A percentile compares a stretch with the other conserved stretches of the same genome.
Conservation (phyloP, 2,888 invertebrate species). For the Hofmannophila pseudospretella region DNA sequence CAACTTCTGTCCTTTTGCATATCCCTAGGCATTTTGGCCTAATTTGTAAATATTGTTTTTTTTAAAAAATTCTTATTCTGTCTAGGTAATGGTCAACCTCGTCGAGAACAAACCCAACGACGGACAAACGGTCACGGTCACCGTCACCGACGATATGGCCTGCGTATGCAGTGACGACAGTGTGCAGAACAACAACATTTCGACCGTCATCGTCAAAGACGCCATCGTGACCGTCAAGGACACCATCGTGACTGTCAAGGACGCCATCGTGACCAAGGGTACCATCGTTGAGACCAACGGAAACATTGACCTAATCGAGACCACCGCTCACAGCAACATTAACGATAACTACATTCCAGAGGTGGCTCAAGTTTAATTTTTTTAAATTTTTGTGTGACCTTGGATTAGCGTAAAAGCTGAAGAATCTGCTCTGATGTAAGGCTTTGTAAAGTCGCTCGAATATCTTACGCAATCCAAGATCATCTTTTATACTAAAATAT, state of each 20-base stretch:
- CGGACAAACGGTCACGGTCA: constrained; percentile 22
- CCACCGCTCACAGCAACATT: constrained; percentile 12
- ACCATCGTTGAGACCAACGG: constrained; percentile 47
- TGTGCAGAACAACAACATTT: constrained; percentile 36
- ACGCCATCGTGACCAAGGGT: constrained; percentile 2
- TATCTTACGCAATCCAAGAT: too few species aligned
- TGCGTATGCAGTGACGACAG: constrained; percentile 23
- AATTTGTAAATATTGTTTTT: too few species aligned
- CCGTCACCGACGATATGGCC: constrained; percentile 12
- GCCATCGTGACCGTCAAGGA: constrained; percentile 2
- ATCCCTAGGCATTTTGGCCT: too few species aligned
- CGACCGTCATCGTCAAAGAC: constrained; percentile 5
- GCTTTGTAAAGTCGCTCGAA: too few species aligned
- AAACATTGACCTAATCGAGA: constrained; percentile 32
- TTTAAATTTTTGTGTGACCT: too few species aligned
- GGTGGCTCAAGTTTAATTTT: constrained; percentile 49
- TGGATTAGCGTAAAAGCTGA: too few species aligned
- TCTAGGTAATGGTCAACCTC: constrained; percentile 36
- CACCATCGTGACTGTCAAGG: constrained; percentile 27
- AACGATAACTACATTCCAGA: constrained; percentile 34
- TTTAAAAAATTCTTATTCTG: too few species aligned
- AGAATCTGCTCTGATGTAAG: too few species aligned
- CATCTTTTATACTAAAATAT: too few species aligned
- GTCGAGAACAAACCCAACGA: constrained; percentile 24
- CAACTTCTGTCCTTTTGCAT: too few species aligned